These are phyloP conservation scores for Rhagonycha lutea DNA, from an alignment of 2,888 invertebrate species.

Conservation along the genomic window DNA sequence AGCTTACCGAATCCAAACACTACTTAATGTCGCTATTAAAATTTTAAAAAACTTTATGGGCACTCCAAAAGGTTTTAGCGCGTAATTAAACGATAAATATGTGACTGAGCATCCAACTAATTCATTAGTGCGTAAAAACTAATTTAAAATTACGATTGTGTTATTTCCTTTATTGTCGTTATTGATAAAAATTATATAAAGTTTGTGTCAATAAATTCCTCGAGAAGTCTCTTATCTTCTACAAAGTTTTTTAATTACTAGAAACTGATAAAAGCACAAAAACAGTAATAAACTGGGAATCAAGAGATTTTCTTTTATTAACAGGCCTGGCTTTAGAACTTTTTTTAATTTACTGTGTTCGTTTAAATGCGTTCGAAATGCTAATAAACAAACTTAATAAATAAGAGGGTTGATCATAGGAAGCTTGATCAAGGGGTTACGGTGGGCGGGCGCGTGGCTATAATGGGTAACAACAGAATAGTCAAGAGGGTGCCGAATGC, in stretches of 20 bases:
- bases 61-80: not conserved
- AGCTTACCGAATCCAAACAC: not conserved
- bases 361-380: not conserved
- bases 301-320: not conserved
- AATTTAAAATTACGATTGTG: not conserved
- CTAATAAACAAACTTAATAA: not conserved
- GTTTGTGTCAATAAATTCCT: not conserved
- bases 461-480: not conserved
- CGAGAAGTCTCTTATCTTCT: not conserved
- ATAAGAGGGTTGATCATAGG: not conserved
- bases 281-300: not conserved
- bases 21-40: too few relatives aligned
- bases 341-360: not conserved
- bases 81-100: not conserved
- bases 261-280: not conserved
- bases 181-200: not conserved
- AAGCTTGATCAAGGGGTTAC: not conserved
- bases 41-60: not conserved
- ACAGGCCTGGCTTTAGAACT: not conserved
- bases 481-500: not conserved
- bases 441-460: not conserved
- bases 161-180: not conserved
- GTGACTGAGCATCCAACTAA: not conserved
- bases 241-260: not conserved
- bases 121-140: not conserved